phyloP scores from a whole-genome alignment of 2,797 vertebrate species.

The Meriones psammophilus region DNA sequence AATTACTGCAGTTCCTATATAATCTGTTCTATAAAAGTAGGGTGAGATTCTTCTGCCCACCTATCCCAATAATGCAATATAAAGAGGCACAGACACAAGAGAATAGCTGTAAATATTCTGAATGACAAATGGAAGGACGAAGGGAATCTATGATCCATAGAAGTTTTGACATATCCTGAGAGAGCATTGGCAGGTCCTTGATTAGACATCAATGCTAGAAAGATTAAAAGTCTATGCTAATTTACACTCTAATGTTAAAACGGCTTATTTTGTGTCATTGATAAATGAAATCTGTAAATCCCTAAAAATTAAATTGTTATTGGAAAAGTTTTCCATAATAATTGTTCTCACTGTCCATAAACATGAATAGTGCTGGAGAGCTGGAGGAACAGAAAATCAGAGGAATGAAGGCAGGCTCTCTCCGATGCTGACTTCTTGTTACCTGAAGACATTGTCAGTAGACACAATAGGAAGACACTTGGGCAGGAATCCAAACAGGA shows the following conservation, averaged over 20 bases:
- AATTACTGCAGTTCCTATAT: too few species aligned
- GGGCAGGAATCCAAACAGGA: not conserved
- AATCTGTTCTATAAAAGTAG: not conserved
- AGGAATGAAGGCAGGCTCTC: not conserved
- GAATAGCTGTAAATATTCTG: not conserved
- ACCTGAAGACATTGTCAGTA: not conserved
- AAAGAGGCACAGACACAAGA: not conserved
- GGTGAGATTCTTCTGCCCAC: fast-evolving
- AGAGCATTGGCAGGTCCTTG: not conserved
- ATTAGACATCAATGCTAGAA: not conserved
- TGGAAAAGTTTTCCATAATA: not conserved
- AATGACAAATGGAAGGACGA: not conserved
- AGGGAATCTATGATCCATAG: not conserved
- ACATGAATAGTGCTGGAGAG: not conserved
- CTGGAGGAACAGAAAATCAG: not conserved
- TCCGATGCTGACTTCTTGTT: not conserved
- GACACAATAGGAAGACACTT: not conserved
- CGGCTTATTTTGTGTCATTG: not conserved
- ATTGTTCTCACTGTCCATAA: not conserved
- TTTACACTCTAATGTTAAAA: not conserved
- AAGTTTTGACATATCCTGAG: not conserved
- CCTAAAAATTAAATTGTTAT: not conserved
- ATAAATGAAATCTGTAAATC: not conserved
- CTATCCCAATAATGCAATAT: not conserved
- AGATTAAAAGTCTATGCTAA: not conserved